Evolutionary conservation across 2,113 vertebrate species (phyloP).

Genomic region (Chionomys nivalis): DNA sequence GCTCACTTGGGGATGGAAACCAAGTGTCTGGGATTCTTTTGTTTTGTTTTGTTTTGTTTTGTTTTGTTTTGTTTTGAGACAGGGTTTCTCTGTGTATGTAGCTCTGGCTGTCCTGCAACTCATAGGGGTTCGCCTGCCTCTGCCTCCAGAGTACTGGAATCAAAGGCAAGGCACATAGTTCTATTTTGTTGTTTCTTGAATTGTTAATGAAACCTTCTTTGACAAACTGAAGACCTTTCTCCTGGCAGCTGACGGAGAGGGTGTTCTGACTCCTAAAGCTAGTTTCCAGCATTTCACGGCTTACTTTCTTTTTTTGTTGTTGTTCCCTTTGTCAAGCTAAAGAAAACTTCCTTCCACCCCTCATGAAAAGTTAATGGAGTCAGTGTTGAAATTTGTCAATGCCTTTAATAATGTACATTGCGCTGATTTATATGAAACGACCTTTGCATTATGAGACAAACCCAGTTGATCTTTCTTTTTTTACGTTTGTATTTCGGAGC

Average conservation of each 20-base stretch:
- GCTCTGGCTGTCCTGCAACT: background rate
- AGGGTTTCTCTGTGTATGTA: background rate
- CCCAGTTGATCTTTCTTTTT: background rate
- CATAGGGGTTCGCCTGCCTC: background rate
- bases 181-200: background rate
- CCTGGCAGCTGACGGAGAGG: background rate
- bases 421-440: slow-evolving; percentile 17
- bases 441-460: slow-evolving; percentile 34
- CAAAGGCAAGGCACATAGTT: background rate
- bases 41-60: background rate
- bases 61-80: background rate
- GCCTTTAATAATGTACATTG: background rate
- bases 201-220: background rate
- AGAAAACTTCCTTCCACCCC: background rate
- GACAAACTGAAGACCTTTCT: background rate
- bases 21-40: background rate
- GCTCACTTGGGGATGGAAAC: background rate
- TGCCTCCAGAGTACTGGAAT: background rate
- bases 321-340: slow-evolving; percentile 4
- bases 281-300: background rate
- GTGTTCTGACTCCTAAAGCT: slow-evolving; percentile 2
- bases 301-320: background rate
- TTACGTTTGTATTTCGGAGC: background rate
- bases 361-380: slow-evolving; percentile 30
- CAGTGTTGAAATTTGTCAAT: background rate